Evolutionary conservation across 2,797 vertebrate genomes (phyloP).

Genomic region (Hydrocynus forskahlii): DNA sequence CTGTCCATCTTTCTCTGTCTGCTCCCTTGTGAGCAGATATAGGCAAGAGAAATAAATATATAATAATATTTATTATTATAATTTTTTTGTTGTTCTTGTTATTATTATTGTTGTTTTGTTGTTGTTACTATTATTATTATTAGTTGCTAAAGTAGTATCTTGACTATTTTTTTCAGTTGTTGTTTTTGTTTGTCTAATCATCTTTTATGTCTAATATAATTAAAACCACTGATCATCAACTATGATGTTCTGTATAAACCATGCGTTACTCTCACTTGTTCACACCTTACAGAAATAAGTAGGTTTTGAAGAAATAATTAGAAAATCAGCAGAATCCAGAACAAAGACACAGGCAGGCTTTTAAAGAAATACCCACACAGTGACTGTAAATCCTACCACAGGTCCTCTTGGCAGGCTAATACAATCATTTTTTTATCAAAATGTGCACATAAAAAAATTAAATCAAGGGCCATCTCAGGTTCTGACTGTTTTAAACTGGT

Average conservation of each 20-base stretch:
- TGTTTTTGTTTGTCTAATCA: too few species aligned
- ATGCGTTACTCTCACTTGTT: conserved; percentile 33
- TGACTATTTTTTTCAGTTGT: too few species aligned
- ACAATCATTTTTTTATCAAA: neutral
- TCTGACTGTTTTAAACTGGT: conserved; percentile 49
- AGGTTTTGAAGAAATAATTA: neutral
- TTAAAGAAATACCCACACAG: neutral
- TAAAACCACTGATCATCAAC: neutral
- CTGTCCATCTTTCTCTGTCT: neutral
- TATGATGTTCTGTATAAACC: conserved; percentile 38
- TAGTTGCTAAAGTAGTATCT: too few species aligned
- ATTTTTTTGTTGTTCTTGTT: neutral
- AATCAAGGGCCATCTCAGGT: conserved; percentile 11
- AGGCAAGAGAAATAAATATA: neutral
- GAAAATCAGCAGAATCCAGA: conserved; percentile 6
- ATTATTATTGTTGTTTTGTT: neutral
- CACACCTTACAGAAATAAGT: conserved; percentile 44
- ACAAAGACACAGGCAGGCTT: conserved; percentile 32
- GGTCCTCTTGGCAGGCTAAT: neutral
- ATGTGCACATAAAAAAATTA: neutral
- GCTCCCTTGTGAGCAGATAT: neutral
- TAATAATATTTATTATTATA: neutral
- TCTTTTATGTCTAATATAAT: neutral
- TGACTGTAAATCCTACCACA: neutral
- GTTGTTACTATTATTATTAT: too few species aligned